Evolutionary conservation across 2,113 vertebrate species (phyloP).

Genomic region (Diglossa brunneiventris): DNA sequence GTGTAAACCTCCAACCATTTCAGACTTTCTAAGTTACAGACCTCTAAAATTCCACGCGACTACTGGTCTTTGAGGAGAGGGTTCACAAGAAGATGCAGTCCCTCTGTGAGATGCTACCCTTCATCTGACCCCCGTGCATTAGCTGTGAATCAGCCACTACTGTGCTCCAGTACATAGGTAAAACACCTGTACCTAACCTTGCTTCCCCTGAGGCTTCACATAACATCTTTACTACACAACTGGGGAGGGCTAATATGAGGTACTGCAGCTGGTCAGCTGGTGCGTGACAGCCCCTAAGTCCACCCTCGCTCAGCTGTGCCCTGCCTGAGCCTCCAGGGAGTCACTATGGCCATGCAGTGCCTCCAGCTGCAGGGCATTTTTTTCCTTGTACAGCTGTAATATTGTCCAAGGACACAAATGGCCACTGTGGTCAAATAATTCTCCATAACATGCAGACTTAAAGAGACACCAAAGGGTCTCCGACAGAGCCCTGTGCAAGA

Average conservation of each 20-base stretch:
- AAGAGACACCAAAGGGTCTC: not conserved
- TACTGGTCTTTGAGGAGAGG: not conserved
- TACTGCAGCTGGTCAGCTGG: not conserved
- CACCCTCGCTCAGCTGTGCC: accelerated
- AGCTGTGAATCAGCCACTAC: not conserved
- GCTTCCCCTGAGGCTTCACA: not conserved
- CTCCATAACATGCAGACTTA: not conserved
- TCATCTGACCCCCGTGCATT: accelerated
- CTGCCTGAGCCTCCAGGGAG: not conserved
- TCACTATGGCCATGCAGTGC: not conserved
- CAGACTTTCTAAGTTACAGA: not conserved
- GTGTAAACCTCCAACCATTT: not conserved
- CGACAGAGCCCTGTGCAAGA: not conserved
- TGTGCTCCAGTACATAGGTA: not conserved
- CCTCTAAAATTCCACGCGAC: not conserved
- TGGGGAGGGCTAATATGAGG: not conserved
- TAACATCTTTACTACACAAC: not conserved
- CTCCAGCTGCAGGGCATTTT: not conserved
- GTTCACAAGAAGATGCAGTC: not conserved
- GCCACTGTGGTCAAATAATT: not conserved
- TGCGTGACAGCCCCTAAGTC: not conserved
- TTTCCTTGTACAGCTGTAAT: not conserved
- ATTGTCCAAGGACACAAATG: not conserved
- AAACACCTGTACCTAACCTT: not conserved
- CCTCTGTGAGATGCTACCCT: not conserved